These are phyloP conservation scores for Drosophila mauritiana DNA, from an alignment of 1,140 invertebrate genomes.

Conservation along the genomic window DNA sequence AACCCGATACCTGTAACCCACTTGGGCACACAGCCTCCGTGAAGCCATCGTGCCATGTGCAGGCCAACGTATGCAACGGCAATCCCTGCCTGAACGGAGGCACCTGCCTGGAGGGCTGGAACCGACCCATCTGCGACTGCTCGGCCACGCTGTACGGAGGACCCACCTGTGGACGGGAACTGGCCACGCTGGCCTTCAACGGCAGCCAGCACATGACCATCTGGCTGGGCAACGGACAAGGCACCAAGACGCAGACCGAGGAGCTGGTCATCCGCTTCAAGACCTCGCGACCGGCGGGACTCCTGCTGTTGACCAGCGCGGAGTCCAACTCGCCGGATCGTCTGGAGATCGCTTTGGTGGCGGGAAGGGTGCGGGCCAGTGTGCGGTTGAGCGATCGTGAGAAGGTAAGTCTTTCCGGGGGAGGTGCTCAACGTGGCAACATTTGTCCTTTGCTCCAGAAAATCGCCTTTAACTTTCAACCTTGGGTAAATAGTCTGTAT, in stretches of 20 bases:
- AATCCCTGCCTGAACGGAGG: conserved; percentile 96
- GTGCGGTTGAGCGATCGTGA: conserved; percentile 93
- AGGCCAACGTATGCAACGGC: conserved; percentile 90
- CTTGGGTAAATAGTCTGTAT: too few relatives aligned
- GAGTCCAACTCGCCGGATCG: conserved; percentile 90
- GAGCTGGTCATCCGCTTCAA: conserved; percentile 95
- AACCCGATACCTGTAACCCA: conserved; percentile 28
- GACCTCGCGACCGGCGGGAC: conserved; percentile 90
- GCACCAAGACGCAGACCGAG: conserved; percentile 95
- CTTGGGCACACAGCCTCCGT: conserved; percentile 89
- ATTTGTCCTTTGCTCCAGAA: background rate
- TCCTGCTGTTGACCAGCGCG: conserved; percentile 90
- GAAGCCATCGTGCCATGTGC: conserved; percentile 92
- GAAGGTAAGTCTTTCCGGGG: conserved; percentile 87
- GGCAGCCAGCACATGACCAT: conserved; percentile 94
- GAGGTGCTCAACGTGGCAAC: background rate
- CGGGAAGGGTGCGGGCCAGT: conserved; percentile 91
- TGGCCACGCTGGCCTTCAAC: conserved; percentile 94
- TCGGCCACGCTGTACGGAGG: conserved; percentile 95
- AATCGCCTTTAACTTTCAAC: conserved; percentile 5
- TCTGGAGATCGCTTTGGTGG: conserved; percentile 92
- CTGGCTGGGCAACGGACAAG: conserved; percentile 88
- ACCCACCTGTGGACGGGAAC: conserved; percentile 96
- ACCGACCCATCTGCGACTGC: conserved; percentile 98
- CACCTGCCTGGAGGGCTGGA: conserved; percentile 96